Percentiles rank a stretch among this genome's conserved stretches.
Evolutionary conservation across 1,140 invertebrate species (phyloP).

Genomic region (Thaumetopoea pityocampa): DNA sequence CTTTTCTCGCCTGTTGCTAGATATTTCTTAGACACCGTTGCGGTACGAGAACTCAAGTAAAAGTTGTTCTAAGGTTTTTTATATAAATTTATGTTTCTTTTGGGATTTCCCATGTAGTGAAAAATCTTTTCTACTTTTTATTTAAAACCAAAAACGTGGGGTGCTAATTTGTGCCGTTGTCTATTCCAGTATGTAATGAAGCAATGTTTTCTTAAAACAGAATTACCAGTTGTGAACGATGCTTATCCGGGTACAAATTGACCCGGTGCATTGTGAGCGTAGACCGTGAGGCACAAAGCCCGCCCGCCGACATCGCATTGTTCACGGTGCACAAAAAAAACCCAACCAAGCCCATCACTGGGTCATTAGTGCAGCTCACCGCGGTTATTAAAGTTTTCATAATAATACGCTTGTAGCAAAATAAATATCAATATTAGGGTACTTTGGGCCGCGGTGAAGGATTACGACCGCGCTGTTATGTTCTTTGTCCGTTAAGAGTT

Average conservation of each 20-base stretch:
- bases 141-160: no score
- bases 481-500: neutral
- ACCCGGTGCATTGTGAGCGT: slow-evolving; percentile 2
- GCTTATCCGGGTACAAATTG: slow-evolving; percentile 24
- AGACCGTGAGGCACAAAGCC: no score
- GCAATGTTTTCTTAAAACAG: slow-evolving; percentile 1
- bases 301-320: slow-evolving; percentile 3
- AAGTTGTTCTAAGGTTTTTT: no score
- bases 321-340: slow-evolving; percentile 6
- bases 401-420: slow-evolving; percentile 13
- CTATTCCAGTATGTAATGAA: neutral
- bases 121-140: no score
- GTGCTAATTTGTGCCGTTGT: neutral
- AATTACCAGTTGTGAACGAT: no score
- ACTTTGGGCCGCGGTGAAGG: slow-evolving; percentile 4
- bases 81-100: no score
- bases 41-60: no score
- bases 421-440: slow-evolving; percentile 17
- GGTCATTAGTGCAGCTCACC: slow-evolving; percentile 5
- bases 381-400: slow-evolving; percentile 15
- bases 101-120: no score
- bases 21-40: no score
- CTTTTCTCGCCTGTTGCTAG: no score
- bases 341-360: slow-evolving; percentile 4
- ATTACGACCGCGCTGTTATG: slow-evolving; percentile 15